A percentile compares a stretch with the other conserved stretches of the same genome.
Evolutionary conservation across 1,140 invertebrate genomes (phyloP).

Genomic region (Hypsibius dujardini): DNA sequence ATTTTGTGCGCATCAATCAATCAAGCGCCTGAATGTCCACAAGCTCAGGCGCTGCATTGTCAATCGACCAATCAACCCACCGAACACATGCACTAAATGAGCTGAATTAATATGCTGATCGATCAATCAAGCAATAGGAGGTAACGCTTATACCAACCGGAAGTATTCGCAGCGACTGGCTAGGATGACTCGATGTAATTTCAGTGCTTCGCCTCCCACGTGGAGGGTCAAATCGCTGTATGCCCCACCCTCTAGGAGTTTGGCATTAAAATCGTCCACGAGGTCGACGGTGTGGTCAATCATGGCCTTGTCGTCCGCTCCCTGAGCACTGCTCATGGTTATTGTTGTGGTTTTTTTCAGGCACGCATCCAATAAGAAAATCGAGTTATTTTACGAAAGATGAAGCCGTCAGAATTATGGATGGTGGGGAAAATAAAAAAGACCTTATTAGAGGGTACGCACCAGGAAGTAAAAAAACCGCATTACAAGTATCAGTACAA

Average conservation of each 20-base stretch:
- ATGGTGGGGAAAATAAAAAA: too few species aligned
- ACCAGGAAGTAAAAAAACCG: too few species aligned
- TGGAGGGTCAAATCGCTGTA: constrained; percentile 77
- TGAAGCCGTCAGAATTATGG: too few species aligned
- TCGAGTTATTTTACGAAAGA: too few species aligned
- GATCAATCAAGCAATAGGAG: constrained; percentile 22
- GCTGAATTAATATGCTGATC: constrained; percentile 1
- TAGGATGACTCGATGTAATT: constrained; percentile 72
- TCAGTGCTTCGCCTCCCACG: constrained; percentile 62
- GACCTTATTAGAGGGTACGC: too few species aligned
- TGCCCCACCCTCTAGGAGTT: constrained; percentile 40
- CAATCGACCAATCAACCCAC: background rate
- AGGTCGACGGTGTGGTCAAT: background rate
- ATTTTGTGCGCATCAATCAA: background rate
- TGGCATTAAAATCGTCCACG: background rate
- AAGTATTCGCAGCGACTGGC: constrained; percentile 88
- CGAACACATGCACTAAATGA: background rate
- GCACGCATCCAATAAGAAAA: too few species aligned
- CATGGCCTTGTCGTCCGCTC: background rate
- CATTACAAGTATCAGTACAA: too few species aligned
- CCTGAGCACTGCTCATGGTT: background rate
- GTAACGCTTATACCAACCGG: constrained; percentile 36
- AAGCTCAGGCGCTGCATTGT: too few species aligned
- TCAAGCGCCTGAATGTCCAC: too few species aligned
- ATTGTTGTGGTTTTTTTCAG: background rate